Evolutionary conservation across 2,797 vertebrate genomes (phyloP).

Genomic region (Masticophis lateralis): DNA sequence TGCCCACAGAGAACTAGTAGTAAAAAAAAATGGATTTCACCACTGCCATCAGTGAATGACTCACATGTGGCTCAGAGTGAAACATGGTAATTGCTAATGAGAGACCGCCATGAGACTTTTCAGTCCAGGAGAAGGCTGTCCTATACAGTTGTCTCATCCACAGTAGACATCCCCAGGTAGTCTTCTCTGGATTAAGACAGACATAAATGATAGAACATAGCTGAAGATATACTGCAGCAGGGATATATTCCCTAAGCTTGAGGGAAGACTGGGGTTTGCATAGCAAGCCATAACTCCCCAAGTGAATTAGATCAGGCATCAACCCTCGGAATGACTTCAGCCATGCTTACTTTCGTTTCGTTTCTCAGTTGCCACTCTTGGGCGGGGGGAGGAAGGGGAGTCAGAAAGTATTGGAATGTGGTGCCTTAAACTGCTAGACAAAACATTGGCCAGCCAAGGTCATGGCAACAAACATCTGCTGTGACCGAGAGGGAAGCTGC

Average conservation of each 20-base stretch:
- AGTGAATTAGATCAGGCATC: not conserved
- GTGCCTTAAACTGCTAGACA: too few species aligned
- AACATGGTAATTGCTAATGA: not conserved
- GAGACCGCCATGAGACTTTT: not conserved
- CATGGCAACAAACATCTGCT: too few species aligned
- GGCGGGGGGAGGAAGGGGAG: too few species aligned
- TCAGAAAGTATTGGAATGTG: too few species aligned
- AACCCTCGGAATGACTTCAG: too few species aligned
- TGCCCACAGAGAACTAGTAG: too few species aligned
- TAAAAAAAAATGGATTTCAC: too few species aligned
- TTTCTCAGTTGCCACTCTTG: too few species aligned
- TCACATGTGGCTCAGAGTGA: not conserved
- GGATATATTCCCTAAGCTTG: not conserved
- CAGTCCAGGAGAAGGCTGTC: not conserved
- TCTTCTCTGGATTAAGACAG: not conserved
- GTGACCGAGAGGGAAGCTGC: too few species aligned
- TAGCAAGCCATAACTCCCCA: not conserved
- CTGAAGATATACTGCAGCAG: not conserved
- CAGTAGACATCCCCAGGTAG: not conserved
- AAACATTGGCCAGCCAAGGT: too few species aligned
- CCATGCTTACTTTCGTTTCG: too few species aligned
- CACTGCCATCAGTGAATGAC: too few species aligned
- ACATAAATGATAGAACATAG: not conserved
- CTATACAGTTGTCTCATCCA: not conserved
- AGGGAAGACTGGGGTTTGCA: not conserved